Conservation (phyloP, 2,797 vertebrate genomes). For the Enteromius argenteus region DNA sequence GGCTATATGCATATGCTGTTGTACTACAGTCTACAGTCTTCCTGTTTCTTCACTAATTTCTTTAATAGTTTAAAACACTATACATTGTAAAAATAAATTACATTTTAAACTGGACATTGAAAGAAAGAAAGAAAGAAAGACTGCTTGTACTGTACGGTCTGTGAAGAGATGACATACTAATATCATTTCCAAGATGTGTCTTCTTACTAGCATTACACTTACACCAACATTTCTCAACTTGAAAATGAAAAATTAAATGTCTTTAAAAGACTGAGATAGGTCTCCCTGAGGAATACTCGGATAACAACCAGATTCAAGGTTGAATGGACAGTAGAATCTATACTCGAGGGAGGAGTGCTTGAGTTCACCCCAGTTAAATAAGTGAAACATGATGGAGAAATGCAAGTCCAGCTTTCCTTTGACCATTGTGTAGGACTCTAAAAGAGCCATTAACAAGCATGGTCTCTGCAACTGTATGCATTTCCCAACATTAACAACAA, state of each 20-base stretch:
- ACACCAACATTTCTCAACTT: not conserved
- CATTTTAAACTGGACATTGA: too few species aligned
- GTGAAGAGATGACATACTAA: not conserved
- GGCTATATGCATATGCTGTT: not conserved
- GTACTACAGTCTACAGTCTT: not conserved
- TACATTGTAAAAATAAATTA: too few species aligned
- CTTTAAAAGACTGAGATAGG: not conserved
- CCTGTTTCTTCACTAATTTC: not conserved
- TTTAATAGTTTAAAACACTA: too few species aligned
- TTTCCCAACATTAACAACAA: not conserved
- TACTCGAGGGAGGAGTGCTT: constrained; percentile 6
- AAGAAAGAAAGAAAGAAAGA: not conserved
- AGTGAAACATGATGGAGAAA: constrained; percentile 25
- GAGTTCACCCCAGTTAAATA: not conserved
- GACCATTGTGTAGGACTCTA: constrained; percentile 18
- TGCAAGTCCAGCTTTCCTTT: constrained; percentile 4
- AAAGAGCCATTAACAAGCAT: constrained; percentile 11
- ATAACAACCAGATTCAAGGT: constrained; percentile 9
- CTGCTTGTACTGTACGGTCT: not conserved
- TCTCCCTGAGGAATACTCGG: not conserved
- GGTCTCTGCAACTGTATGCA: constrained; percentile 7
- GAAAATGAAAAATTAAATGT: not conserved
- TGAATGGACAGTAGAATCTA: constrained; percentile 5
- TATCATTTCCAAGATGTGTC: not conserved
- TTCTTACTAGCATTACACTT: not conserved